Percentiles rank a stretch among this genome's conserved stretches.
These are phyloP conservation scores for Asarcornis scutulata DNA, from an alignment of 2,113 vertebrate genomes.

Conservation along the genomic window DNA sequence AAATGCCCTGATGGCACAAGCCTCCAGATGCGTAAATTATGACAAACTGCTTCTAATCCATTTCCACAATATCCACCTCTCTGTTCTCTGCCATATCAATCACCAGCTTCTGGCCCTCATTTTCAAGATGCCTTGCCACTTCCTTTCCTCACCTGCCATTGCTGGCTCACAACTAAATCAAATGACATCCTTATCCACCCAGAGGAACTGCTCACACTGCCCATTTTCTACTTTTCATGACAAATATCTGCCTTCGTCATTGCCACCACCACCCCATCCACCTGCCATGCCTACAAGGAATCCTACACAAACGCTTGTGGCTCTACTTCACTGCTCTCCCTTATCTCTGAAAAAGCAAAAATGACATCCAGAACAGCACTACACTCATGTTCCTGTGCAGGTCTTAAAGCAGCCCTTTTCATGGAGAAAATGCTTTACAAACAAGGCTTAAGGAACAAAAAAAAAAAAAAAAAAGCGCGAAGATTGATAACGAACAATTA, in stretches of 20 bases:
- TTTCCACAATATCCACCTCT: neutral
- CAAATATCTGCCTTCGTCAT: neutral
- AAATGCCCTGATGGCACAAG: neutral
- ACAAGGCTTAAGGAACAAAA: neutral
- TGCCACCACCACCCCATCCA: fast-evolving
- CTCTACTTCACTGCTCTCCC: neutral
- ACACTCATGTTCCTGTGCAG: fast-evolving
- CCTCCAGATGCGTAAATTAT: neutral
- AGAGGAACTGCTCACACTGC: neutral
- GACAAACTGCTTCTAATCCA: neutral
- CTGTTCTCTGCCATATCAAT: neutral
- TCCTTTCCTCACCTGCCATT: neutral
- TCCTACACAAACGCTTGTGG: fast-evolving
- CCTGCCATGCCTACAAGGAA: fast-evolving
- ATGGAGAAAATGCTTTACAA: neutral
- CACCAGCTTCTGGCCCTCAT: fast-evolving
- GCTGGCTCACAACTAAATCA: neutral
- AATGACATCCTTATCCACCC: neutral
- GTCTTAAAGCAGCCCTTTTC: neutral
- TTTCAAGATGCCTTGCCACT: neutral
- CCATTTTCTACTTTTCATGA: neutral
- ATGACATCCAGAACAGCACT: neutral
- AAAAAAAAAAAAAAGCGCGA: neutral
- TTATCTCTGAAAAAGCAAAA: neutral
- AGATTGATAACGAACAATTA: neutral